These are phyloP conservation scores for Clitarchus hookeri DNA, from an alignment of 2,888 invertebrate genomes.

Conservation along the genomic window DNA sequence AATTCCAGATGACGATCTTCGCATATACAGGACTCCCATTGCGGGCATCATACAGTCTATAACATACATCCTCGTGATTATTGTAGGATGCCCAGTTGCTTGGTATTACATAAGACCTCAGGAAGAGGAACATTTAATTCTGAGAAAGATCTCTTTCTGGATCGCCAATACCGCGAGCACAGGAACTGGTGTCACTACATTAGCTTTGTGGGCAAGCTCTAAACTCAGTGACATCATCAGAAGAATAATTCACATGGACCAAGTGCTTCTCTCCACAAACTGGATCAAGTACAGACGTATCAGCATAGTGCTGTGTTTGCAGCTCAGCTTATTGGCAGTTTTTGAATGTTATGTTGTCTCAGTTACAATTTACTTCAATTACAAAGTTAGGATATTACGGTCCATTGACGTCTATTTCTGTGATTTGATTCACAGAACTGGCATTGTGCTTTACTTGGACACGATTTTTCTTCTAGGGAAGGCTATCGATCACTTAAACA, in stretches of 20 bases:
- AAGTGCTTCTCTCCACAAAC: neutral
- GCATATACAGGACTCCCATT: neutral
- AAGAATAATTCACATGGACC: neutral
- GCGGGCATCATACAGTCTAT: neutral
- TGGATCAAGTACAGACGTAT: neutral
- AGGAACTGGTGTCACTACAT: neutral
- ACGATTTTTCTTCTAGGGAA: no score
- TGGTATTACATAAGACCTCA: neutral
- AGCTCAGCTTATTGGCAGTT: neutral
- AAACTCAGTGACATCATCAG: neutral
- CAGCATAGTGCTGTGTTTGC: neutral
- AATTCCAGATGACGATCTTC: neutral
- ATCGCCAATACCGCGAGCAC: neutral
- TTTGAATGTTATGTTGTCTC: neutral
- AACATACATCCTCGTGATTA: neutral
- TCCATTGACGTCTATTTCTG: no score
- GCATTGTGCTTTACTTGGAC: no score
- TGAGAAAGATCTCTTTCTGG: neutral
- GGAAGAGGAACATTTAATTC: neutral
- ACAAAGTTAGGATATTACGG: neutral
- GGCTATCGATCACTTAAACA: no score
- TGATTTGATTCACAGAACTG: no score
- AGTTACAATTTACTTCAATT: neutral
- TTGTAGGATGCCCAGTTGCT: neutral
- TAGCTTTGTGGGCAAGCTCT: neutral